These are phyloP conservation scores for Heliconius melpomene DNA, from an alignment of 1,140 invertebrate species.

Conservation along the genomic window DNA sequence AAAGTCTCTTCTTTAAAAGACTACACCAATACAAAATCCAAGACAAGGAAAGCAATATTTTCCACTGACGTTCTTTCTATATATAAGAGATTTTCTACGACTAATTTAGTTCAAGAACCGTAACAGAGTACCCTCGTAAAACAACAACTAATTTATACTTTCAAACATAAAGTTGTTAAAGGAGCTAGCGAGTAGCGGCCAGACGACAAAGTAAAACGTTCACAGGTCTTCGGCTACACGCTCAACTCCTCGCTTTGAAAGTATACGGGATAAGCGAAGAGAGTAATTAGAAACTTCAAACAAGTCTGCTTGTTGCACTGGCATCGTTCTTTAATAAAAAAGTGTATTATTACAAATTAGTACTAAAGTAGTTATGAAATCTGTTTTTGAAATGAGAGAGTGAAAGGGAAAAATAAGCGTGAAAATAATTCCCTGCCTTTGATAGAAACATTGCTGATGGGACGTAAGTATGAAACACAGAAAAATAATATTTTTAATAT, in stretches of 20 bases:
- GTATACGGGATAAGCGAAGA: constrained; percentile 28
- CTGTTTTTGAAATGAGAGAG: not conserved
- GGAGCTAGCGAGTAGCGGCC: constrained; percentile 16
- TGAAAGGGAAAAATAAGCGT: not conserved
- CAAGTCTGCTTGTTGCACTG: not conserved
- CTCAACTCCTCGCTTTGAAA: constrained; percentile 31
- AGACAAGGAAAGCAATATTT: not conserved
- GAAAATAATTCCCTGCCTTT: not conserved
- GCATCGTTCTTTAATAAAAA: not conserved
- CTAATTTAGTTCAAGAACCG: constrained; percentile 2
- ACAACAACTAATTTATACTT: constrained; percentile 25
- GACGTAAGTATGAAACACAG: no score
- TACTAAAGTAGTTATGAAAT: not conserved
- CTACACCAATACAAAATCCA: not conserved
- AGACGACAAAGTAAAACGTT: constrained; percentile 32
- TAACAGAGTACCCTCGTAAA: constrained; percentile 21
- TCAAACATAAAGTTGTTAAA: constrained; percentile 24
- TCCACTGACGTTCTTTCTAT: not conserved
- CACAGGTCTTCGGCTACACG: constrained; percentile 20
- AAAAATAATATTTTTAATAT: no score
- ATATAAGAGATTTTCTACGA: constrained; percentile 2
- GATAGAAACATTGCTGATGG: no score
- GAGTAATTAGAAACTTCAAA: constrained; percentile 40
- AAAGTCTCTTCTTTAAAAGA: not conserved
- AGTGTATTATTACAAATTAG: constrained; percentile 9